A percentile compares a stretch with the other conserved stretches of the same genome.
Conservation (phyloP, 2,797 vertebrate species). For the Limnodromus scolopaceus region DNA sequence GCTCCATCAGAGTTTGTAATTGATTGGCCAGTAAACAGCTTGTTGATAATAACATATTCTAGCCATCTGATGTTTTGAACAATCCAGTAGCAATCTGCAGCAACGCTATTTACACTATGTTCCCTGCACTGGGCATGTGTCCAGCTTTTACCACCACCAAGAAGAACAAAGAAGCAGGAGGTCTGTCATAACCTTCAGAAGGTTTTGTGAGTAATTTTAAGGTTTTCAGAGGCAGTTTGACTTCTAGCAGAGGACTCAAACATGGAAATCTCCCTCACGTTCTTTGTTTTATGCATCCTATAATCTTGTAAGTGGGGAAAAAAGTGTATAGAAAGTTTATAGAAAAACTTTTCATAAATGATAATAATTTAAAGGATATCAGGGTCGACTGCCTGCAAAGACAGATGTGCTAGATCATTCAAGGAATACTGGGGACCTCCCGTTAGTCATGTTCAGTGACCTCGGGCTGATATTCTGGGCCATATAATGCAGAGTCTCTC, state of each 20-base stretch:
- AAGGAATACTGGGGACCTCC: not conserved
- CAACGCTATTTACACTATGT: slow-evolving; percentile 25
- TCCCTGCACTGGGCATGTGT: slow-evolving; percentile 8
- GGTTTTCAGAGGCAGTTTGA: not conserved
- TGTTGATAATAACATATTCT: slow-evolving; percentile 65
- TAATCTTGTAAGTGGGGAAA: not conserved
- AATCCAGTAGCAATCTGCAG: slow-evolving; percentile 53
- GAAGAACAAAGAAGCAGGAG: slow-evolving; percentile 57
- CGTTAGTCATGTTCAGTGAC: not conserved
- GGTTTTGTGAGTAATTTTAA: slow-evolving; percentile 12
- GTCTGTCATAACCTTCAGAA: slow-evolving; percentile 49
- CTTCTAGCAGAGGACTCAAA: not conserved
- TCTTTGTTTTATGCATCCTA: not conserved
- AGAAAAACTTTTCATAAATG: not conserved
- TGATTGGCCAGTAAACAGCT: slow-evolving; percentile 56
- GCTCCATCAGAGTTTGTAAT: slow-evolving; percentile 43
- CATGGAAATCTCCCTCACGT: not conserved
- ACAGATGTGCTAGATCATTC: not conserved
- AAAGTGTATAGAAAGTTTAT: not conserved
- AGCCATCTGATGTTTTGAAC: slow-evolving; percentile 60
- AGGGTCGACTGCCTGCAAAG: not conserved
- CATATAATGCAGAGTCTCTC: not conserved
- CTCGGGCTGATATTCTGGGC: not conserved
- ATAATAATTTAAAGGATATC: not conserved
- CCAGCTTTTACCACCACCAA: slow-evolving; percentile 57